A percentile compares a stretch with the other conserved stretches of the same genome.
phyloP scores from a whole-genome alignment of 1,140 invertebrate genomes.

The Orchestia grillus region DNA sequence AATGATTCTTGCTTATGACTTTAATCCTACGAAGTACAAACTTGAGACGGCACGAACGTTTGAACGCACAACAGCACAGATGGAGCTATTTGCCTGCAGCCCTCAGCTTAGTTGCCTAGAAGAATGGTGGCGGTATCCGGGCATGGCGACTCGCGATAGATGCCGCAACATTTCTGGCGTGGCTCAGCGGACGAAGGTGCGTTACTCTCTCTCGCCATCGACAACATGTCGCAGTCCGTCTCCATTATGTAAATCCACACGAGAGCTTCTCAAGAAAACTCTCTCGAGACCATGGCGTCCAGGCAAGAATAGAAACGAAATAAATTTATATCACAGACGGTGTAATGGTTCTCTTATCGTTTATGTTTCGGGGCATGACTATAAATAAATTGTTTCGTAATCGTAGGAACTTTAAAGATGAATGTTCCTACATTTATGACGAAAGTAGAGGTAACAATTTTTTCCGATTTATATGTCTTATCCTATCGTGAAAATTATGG shows the following conservation, averaged over 20 bases:
- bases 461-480: not conserved
- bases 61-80: not conserved
- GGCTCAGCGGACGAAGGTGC: not conserved
- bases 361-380: not conserved
- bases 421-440: not conserved
- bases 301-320: not conserved
- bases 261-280: not conserved
- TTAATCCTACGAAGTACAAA: no score
- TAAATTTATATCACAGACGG: not conserved
- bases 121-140: not conserved
- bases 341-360: not conserved
- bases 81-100: not conserved
- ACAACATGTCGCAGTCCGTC: constrained; percentile 47
- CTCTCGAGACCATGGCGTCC: not conserved
- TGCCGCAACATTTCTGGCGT: not conserved
- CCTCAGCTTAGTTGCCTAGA: not conserved
- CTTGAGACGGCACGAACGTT: not conserved
- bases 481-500: not conserved
- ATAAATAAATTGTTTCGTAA: not conserved
- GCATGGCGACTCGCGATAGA: not conserved
- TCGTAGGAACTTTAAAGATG: not conserved
- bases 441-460: not conserved
- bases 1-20: no score
- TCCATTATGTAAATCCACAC: constrained; percentile 51
- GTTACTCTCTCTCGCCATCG: constrained; percentile 43